phyloP scores from a whole-genome alignment of 2,888 invertebrate species.

The Drosophila lacicola region DNA sequence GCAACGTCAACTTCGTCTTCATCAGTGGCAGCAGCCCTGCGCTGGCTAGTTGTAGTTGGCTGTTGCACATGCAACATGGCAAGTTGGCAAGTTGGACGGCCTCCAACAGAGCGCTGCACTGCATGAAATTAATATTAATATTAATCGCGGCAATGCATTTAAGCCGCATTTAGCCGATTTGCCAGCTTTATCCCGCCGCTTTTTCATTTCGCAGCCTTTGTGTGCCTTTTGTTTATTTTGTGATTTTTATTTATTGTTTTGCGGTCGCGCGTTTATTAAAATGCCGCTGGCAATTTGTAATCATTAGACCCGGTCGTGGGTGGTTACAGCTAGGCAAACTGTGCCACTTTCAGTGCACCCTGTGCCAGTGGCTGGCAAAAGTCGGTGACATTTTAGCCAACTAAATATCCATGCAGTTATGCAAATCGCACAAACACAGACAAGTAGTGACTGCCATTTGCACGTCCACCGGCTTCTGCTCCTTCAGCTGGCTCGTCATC shows the following conservation, averaged over 20 bases:
- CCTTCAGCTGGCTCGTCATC: slow-evolving; percentile 16
- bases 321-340: neutral
- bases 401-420: slow-evolving; percentile 70
- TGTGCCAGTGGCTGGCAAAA: slow-evolving; percentile 38
- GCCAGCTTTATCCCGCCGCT: slow-evolving; percentile 50
- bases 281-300: slow-evolving; percentile 78
- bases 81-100: slow-evolving; percentile 59
- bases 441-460: slow-evolving; percentile 58
- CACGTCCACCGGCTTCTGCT: slow-evolving; percentile 50
- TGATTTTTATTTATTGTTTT: slow-evolving; percentile 75
- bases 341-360: neutral
- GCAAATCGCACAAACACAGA: slow-evolving; percentile 56
- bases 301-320: slow-evolving; percentile 59
- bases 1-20: slow-evolving; percentile 54
- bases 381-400: slow-evolving; percentile 65
- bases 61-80: slow-evolving; percentile 59
- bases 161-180: slow-evolving; percentile 77
- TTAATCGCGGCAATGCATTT: slow-evolving; percentile 78
- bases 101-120: slow-evolving; percentile 66
- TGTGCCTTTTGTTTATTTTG: slow-evolving; percentile 62
- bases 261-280: slow-evolving; percentile 74
- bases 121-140: slow-evolving; percentile 80
- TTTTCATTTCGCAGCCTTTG: slow-evolving; percentile 49
- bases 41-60: slow-evolving; percentile 40
- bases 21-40: slow-evolving; percentile 35